Conservation (phyloP, 2,888 invertebrate species). For the Sinotaia quadrata region DNA sequence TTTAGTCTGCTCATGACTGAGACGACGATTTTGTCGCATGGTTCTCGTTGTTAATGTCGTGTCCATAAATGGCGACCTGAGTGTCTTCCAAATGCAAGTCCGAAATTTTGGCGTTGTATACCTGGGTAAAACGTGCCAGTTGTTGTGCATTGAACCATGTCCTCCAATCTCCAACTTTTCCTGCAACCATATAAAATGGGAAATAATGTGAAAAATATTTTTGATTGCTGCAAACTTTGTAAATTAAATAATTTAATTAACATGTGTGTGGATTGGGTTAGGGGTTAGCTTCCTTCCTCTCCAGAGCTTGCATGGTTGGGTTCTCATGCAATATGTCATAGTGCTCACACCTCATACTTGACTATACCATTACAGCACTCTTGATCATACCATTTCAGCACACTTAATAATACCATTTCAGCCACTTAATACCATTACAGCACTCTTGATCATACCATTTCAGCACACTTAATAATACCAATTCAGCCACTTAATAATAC, state of each 20-base stretch:
- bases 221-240: not conserved
- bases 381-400: not conserved
- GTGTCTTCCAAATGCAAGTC: not conserved
- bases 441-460: not conserved
- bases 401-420: not conserved
- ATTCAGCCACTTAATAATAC: too few relatives aligned
- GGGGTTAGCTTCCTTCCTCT: too few relatives aligned
- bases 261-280: too few relatives aligned
- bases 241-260: not conserved
- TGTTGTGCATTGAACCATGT: constrained; percentile 32
- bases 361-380: not conserved
- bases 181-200: constrained; percentile 15
- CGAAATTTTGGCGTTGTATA: not conserved
- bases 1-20: too few relatives aligned
- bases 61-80: not conserved
- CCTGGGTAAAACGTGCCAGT: constrained; percentile 10
- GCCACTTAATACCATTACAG: not conserved
- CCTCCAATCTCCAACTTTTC: constrained; percentile 37
- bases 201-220: not conserved
- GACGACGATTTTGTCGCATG: too few relatives aligned
- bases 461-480: not conserved
- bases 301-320: too few relatives aligned
- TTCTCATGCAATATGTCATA: too few relatives aligned
- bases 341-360: too few relatives aligned
- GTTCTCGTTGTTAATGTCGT: too few relatives aligned